These are phyloP conservation scores for Calephelis nemesis DNA, from an alignment of 1,140 invertebrate genomes.

Conservation along the genomic window DNA sequence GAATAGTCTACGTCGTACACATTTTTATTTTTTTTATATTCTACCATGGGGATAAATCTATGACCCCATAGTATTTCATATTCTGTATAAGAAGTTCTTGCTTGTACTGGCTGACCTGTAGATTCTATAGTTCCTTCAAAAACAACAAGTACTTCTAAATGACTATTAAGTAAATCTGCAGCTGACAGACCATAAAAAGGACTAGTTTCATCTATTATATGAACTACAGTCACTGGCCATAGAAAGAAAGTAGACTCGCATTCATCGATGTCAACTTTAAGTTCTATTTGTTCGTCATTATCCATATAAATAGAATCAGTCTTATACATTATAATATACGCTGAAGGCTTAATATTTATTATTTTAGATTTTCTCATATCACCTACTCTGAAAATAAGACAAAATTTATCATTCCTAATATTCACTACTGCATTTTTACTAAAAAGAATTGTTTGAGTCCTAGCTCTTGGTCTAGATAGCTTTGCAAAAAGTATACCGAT, in stretches of 20 bases:
- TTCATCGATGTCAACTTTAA: constrained; percentile 86
- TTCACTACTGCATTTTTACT: constrained; percentile 92
- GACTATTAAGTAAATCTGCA: constrained; percentile 87
- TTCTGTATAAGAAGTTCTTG: constrained; percentile 84
- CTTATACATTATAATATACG: constrained; percentile 88
- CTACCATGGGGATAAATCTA: constrained; percentile 84
- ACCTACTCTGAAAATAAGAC: constrained; percentile 94
- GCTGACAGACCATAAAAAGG: constrained; percentile 91
- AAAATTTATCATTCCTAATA: constrained; percentile 89
- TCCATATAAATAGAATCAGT: constrained; percentile 84
- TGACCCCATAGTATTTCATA: constrained; percentile 87
- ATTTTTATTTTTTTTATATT: constrained; percentile 87
- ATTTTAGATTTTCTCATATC: constrained; percentile 97
- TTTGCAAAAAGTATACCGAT: constrained; percentile 90
- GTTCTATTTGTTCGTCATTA: constrained; percentile 84
- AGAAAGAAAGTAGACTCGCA: constrained; percentile 89
- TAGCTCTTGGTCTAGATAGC: constrained; percentile 95
- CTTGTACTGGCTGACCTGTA: constrained; percentile 83
- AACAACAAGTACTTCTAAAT: constrained; percentile 87
- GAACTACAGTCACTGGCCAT: constrained; percentile 91
- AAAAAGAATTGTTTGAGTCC: constrained; percentile 95
- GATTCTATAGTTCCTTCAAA: constrained; percentile 87
- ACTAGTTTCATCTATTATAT: constrained; percentile 84
- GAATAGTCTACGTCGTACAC: constrained; percentile 92
- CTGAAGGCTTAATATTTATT: constrained; percentile 89